Conservation (phyloP, 2,888 invertebrate species). For the Trilocha varians region DNA sequence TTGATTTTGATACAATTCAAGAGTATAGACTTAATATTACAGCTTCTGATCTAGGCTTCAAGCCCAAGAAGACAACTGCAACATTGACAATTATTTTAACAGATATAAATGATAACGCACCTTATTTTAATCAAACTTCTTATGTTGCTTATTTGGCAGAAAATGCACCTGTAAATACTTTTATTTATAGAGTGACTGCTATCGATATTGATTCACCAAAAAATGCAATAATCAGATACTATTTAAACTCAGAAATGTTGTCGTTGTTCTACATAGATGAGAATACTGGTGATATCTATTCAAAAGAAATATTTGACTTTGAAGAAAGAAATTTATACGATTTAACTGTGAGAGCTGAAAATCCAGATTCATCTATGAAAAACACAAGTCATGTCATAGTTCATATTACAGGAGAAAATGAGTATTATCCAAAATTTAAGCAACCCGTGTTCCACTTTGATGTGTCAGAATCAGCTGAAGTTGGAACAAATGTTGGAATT, state of each 20-base stretch:
- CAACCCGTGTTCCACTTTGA: conserved; percentile 94
- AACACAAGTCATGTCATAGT: conserved; percentile 81
- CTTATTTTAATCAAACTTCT: conserved; percentile 83
- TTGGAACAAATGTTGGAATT: conserved; percentile 87
- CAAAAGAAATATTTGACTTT: conserved; percentile 87
- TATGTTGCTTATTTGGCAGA: conserved; percentile 88
- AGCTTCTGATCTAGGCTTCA: conserved; percentile 89
- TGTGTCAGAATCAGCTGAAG: conserved; percentile 91
- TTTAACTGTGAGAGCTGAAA: conserved; percentile 85
- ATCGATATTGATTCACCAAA: conserved; percentile 90
- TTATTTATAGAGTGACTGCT: conserved; percentile 83
- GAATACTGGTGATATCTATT: conserved; percentile 82
- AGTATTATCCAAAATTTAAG: conserved; percentile 89
- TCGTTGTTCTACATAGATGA: conserved; percentile 84
- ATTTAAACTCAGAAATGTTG: conserved; percentile 83
- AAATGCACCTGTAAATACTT: conserved; percentile 83
- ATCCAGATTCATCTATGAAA: conserved; percentile 88
- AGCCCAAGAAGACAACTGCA: conserved; percentile 82
- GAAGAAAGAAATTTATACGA: conserved; percentile 85
- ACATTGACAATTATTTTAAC: conserved; percentile 89
- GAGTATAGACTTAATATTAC: conserved; percentile 91
- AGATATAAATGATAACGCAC: conserved; percentile 95
- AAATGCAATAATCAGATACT: conserved; percentile 89
- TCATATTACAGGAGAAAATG: conserved; percentile 88
- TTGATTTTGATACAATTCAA: conserved; percentile 90